Evolutionary conservation across 2,888 invertebrate genomes (phyloP).

Genomic region (Flexamia atlantica): DNA sequence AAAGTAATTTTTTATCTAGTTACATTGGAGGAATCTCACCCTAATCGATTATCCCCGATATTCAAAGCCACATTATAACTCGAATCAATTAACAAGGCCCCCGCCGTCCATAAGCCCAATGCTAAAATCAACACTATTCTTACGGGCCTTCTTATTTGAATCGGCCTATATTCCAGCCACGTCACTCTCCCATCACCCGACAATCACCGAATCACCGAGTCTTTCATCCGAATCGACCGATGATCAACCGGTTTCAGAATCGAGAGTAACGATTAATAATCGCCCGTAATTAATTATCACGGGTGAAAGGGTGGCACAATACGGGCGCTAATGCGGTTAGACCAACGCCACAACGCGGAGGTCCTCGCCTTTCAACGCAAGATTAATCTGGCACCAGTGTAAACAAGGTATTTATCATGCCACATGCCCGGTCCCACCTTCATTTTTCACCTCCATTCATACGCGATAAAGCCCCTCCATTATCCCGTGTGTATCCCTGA

Average conservation of each 20-base stretch:
- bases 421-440: slow-evolving; percentile 3
- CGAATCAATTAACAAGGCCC: too few relatives aligned
- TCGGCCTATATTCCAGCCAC: too few relatives aligned
- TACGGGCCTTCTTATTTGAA: too few relatives aligned
- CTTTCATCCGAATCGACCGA: not conserved
- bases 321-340: slow-evolving; percentile 43
- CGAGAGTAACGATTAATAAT: slow-evolving; percentile 60
- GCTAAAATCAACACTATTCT: too few relatives aligned
- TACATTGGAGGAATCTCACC: too few relatives aligned
- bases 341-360: not conserved
- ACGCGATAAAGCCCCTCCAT: slow-evolving; percentile 37
- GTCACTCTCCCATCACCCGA: not conserved
- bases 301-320: slow-evolving; percentile 48
- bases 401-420: slow-evolving; percentile 65
- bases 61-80: too few relatives aligned
- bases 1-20: too few relatives aligned
- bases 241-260: slow-evolving; percentile 49
- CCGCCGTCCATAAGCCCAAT: too few relatives aligned
- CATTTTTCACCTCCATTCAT: slow-evolving; percentile 52
- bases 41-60: too few relatives aligned
- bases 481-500: slow-evolving; percentile 53
- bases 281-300: slow-evolving; percentile 43
- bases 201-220: not conserved
- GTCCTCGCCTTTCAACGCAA: slow-evolving; percentile 56
- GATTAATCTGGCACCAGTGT: slow-evolving; percentile 60